Evolutionary conservation across 37 sponge, comb jelly and placozoan species (phyloP).

Genomic region (Axinella damicornis): DNA sequence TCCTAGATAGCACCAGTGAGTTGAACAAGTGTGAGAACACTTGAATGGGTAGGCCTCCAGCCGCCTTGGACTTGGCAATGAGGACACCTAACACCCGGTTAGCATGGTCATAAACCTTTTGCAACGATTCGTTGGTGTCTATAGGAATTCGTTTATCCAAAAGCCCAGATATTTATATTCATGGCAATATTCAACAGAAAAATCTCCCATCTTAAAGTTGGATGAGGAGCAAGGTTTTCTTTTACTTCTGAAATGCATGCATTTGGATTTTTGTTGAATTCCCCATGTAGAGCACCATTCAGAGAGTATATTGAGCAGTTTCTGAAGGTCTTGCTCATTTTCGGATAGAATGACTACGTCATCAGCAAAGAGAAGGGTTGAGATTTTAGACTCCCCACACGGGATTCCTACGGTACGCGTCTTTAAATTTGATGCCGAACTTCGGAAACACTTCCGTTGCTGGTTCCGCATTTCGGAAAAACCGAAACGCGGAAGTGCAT

Average conservation of each 20-base stretch:
- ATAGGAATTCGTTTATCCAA: constrained; percentile 24
- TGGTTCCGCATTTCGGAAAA: too few relatives aligned
- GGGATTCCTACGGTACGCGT: constrained; percentile 8
- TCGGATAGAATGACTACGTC: constrained; percentile 9
- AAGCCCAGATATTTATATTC: constrained; percentile 25
- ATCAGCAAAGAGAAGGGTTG: constrained; percentile 15
- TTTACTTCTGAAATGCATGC: constrained; percentile 31
- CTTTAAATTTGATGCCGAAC: too few relatives aligned
- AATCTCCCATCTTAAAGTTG: neutral
- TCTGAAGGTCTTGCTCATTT: constrained; percentile 1
- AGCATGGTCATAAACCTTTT: too few relatives aligned
- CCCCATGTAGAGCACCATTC: constrained; percentile 23
- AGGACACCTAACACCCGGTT: too few relatives aligned
- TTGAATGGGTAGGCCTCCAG: too few relatives aligned
- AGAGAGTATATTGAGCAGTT: neutral
- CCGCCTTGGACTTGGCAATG: too few relatives aligned
- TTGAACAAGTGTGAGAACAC: too few relatives aligned
- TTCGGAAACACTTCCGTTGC: too few relatives aligned
- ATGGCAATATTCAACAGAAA: neutral
- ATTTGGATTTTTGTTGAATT: constrained; percentile 1
- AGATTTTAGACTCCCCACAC: neutral
- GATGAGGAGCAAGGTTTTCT: constrained; percentile 6
- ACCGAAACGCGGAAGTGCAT: too few relatives aligned
- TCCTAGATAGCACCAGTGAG: too few relatives aligned
- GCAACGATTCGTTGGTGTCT: neutral